phyloP scores from a whole-genome alignment of 2,113 vertebrate species.

The Zapornia atra region DNA sequence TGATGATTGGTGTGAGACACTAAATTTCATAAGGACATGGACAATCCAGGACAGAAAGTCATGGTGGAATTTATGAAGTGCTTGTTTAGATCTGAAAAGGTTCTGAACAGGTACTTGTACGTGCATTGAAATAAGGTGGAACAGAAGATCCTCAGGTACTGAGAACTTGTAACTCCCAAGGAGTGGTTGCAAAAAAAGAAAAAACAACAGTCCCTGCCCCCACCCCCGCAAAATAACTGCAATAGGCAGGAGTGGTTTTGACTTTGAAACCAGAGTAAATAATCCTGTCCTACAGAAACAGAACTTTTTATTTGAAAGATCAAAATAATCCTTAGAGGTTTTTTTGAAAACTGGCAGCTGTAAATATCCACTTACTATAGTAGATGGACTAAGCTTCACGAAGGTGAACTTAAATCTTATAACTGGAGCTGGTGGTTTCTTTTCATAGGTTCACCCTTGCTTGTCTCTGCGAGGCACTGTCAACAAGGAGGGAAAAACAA shows the following conservation, averaged over 20 bases:
- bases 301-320: not conserved
- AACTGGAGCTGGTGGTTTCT: not conserved
- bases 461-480: constrained; percentile 75
- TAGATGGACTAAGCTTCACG: not conserved
- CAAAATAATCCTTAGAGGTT: not conserved
- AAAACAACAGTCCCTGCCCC: too few species aligned
- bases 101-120: not conserved
- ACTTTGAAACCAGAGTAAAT: not conserved
- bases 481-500: not conserved
- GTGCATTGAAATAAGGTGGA: not conserved
- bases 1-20: not conserved
- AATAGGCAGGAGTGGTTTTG: not conserved
- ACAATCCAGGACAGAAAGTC: not conserved
- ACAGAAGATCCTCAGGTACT: not conserved
- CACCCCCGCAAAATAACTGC: not conserved
- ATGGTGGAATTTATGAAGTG: not conserved
- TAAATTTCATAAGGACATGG: not conserved
- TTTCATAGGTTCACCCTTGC: constrained; percentile 73
- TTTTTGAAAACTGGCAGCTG: not conserved
- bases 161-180: not conserved
- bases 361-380: not conserved
- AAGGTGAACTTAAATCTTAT: not conserved
- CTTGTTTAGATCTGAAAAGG: not conserved
- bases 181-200: not conserved
- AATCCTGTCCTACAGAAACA: not conserved